Conservation (phyloP, 2,797 vertebrate genomes). For the Enteromius viviparus region DNA sequence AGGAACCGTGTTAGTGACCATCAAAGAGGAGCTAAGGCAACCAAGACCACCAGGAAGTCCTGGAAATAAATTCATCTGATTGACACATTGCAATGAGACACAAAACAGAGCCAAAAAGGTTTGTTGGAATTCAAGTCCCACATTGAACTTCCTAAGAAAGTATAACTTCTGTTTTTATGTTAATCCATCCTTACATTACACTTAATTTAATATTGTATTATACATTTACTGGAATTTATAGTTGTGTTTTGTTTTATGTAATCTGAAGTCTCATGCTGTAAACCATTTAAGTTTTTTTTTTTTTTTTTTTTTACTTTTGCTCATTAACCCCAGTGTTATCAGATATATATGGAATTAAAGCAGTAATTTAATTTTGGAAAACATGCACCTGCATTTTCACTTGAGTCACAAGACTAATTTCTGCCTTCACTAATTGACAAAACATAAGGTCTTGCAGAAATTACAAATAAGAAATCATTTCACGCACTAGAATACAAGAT, state of each 20-base stretch:
- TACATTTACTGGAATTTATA: not conserved
- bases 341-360: not conserved
- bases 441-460: not conserved
- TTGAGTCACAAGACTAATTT: not conserved
- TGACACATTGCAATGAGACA: conserved; percentile 7
- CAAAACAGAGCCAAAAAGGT: not conserved
- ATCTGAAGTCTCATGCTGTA: not conserved
- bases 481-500: not conserved
- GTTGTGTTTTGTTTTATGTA: not conserved
- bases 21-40: conserved; percentile 75
- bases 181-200: not conserved
- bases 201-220: not conserved
- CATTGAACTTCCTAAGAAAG: conserved; percentile 4
- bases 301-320: not conserved
- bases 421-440: not conserved
- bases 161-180: not conserved
- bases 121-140: not conserved
- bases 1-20: conserved; percentile 81
- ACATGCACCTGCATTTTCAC: not conserved
- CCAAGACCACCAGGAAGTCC: conserved; percentile 73
- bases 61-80: conserved; percentile 70
- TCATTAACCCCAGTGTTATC: not conserved
- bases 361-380: not conserved
- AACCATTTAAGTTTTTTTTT: not conserved
- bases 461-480: not conserved